phyloP scores from a whole-genome alignment of 2,888 invertebrate genomes.

The Allygus modestus region DNA sequence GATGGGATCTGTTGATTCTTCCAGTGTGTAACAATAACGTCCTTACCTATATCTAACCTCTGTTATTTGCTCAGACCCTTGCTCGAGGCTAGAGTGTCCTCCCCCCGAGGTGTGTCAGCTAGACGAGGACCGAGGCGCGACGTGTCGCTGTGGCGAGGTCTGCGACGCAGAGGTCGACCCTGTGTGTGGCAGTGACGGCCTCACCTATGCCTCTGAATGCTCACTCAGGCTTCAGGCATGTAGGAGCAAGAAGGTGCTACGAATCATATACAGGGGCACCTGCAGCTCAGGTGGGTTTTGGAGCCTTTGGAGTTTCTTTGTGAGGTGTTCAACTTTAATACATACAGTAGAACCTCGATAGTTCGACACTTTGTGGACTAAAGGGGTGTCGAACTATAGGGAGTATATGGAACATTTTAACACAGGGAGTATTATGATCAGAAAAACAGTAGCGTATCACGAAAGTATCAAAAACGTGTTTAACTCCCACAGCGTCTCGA shows the following conservation, averaged over 20 bases:
- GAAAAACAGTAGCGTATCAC: no score
- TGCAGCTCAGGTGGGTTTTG: slow-evolving; percentile 85
- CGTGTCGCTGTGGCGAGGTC: slow-evolving; percentile 88
- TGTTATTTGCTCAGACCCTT: slow-evolving; percentile 85
- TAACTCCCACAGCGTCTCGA: no score
- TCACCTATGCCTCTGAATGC: slow-evolving; percentile 90
- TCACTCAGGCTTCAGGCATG: slow-evolving; percentile 88
- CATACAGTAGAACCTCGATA: no score
- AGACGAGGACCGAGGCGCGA: slow-evolving; percentile 85
- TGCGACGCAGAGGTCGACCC: slow-evolving; percentile 86
- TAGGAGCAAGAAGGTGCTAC: slow-evolving; percentile 83
- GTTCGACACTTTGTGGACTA: no score
- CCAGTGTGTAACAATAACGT: no score
- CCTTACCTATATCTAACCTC: background rate
- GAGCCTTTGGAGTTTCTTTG: slow-evolving; percentile 54
- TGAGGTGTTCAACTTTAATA: no score
- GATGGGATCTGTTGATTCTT: no score
- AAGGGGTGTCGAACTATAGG: no score
- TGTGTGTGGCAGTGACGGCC: slow-evolving; percentile 87
- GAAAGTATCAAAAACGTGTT: no score
- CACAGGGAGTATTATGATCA: no score
- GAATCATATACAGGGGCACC: slow-evolving; percentile 89
- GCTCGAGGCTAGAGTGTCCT: slow-evolving; percentile 86
- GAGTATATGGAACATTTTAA: no score
- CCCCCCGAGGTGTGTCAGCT: slow-evolving; percentile 90